A percentile compares a stretch with the other conserved stretches of the same genome.
phyloP scores from a whole-genome alignment of 2,797 vertebrate species.

The Melopsittacus undulatus region DNA sequence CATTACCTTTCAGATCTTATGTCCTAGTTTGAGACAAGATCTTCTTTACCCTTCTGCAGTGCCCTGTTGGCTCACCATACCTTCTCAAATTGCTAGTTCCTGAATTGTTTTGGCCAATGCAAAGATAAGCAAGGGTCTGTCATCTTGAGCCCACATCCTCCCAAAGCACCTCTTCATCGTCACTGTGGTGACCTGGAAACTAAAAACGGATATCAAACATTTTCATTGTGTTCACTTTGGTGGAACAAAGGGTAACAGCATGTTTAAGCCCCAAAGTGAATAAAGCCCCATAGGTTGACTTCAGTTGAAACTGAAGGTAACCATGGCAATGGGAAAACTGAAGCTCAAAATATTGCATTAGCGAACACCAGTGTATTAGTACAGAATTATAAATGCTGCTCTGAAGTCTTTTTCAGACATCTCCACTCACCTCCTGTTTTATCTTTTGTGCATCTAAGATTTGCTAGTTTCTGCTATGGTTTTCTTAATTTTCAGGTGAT shows the following conservation, averaged over 20 bases:
- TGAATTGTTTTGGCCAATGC: background rate
- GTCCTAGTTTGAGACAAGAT: background rate
- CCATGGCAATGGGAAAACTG: background rate
- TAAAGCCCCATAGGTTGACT: background rate
- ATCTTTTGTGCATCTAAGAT: background rate
- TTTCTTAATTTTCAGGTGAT: background rate
- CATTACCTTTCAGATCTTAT: background rate
- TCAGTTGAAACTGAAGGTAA: background rate
- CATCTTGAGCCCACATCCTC: background rate
- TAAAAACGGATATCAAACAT: background rate
- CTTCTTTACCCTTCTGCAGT: background rate
- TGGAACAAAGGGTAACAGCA: background rate
- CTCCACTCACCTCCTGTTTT: background rate
- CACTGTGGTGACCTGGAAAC: background rate
- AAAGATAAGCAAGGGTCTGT: background rate
- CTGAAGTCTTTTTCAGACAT: background rate
- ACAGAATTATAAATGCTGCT: background rate
- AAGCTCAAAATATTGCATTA: background rate
- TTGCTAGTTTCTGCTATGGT: background rate
- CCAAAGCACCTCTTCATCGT: fast-evolving
- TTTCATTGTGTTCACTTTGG: background rate
- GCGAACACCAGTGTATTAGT: background rate
- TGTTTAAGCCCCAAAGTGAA: background rate
- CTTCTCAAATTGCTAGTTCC: background rate
- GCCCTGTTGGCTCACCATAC: background rate